A percentile compares a stretch with the other conserved stretches of the same genome.
phyloP scores from a whole-genome alignment of 2,113 vertebrate species.

The Suncus etruscus region DNA sequence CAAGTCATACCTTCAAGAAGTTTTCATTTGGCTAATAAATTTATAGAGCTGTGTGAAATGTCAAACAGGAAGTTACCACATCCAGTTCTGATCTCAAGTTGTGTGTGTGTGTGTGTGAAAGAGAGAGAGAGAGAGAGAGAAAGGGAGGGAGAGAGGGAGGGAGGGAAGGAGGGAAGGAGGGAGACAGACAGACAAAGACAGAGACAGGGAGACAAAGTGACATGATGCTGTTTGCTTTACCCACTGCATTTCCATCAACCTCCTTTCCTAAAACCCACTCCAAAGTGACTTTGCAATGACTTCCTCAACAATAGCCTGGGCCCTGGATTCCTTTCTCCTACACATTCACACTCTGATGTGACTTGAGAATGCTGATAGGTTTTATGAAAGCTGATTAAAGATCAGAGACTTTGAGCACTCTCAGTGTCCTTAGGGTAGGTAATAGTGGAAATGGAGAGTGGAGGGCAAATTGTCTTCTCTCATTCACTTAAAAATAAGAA shows the following conservation, averaged over 20 bases:
- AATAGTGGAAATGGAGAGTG: no score
- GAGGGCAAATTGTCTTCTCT: background rate
- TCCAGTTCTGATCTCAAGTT: background rate
- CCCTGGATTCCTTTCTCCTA: background rate
- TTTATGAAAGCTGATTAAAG: background rate
- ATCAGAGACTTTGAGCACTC: background rate
- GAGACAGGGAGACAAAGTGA: background rate
- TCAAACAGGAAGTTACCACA: constrained; percentile 62
- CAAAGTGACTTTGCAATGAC: background rate
- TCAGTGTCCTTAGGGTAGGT: background rate
- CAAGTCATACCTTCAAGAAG: background rate
- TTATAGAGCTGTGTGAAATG: no score
- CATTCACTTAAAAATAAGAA: constrained; percentile 23
- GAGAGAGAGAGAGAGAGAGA: no score
- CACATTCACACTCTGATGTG: rapidly evolving
- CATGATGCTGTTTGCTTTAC: background rate
- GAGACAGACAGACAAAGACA: no score
- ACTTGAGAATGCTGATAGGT: background rate
- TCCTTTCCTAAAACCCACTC: no score
- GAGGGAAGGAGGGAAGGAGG: no score
- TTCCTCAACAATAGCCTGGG: background rate
- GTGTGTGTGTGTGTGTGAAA: no score
- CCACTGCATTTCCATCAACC: background rate
- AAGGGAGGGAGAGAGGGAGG: no score
- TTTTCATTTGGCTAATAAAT: no score